Evolutionary conservation across 2,888 invertebrate species (phyloP).

Genomic region (Capitulum mitella): DNA sequence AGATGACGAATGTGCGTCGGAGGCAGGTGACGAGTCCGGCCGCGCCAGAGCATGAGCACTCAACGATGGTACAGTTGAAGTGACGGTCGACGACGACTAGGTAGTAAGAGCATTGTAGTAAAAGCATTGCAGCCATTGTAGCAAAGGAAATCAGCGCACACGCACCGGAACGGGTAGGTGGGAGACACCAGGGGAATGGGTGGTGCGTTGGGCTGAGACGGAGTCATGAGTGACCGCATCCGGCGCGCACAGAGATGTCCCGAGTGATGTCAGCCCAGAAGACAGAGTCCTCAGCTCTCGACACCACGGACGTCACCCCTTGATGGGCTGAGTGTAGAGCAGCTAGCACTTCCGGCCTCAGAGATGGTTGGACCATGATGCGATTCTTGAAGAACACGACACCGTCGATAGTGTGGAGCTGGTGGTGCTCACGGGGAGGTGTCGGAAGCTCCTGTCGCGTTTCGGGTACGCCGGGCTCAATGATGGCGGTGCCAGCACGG

Average conservation of each 20-base stretch:
- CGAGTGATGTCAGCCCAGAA: constrained; percentile 28
- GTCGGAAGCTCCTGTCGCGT: not conserved
- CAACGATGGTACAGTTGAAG: constrained; percentile 28
- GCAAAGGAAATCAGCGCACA: constrained; percentile 26
- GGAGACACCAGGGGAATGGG: constrained; percentile 12
- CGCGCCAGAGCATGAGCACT: not conserved
- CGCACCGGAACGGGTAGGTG: constrained; percentile 28
- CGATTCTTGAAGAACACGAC: constrained; percentile 27
- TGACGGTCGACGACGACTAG: constrained; percentile 27
- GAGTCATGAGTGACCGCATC: constrained; percentile 26
- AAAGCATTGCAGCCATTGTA: too few species aligned
- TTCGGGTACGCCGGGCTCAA: constrained; percentile 25
- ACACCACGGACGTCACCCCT: too few species aligned
- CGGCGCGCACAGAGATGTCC: constrained; percentile 1
- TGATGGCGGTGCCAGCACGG: constrained; percentile 8
- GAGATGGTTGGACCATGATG: constrained; percentile 26
- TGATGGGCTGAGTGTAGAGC: constrained; percentile 26
- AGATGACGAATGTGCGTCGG: constrained; percentile 17
- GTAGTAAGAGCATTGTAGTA: constrained; percentile 20
- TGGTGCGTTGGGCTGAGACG: constrained; percentile 29
- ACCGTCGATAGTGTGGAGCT: constrained; percentile 26
- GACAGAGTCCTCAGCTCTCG: too few species aligned
- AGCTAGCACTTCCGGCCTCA: constrained; percentile 18
- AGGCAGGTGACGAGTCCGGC: constrained; percentile 24
- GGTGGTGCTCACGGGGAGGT: constrained; percentile 21